Base-by-base conservation (phyloP, 1,140 invertebrate genomes). In the Adelges cooleyi region DNA sequence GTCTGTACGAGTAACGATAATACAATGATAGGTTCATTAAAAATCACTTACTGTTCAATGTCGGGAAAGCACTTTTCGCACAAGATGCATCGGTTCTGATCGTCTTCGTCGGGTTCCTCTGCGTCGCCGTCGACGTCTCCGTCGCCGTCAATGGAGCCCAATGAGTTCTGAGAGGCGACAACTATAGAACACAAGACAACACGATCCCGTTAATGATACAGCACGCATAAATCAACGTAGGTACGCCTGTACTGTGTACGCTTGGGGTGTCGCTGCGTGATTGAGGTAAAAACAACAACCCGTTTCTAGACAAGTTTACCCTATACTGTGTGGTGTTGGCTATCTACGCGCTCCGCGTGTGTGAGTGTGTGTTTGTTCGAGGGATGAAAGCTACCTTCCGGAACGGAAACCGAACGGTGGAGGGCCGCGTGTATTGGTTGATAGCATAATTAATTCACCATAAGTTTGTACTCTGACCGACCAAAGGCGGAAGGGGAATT, bases 61-160 rank as follows among this genome's bases (percentile, higher is more conserved):
- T 86, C 84, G 62, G 77, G 76, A 73, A 83, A 87, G 38, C 80
- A 80, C 72, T 83, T 82, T 73, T 86, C 83, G 72, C 86, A 88
- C 65, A 82, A 80, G 42, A 81, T 77, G 71, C 86, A 88, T 68
- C 83, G 78, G 29, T 78, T 78, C 65, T 69, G 69, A 10, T 70
- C 68, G 44, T 72, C 71, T 48, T 72, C 70, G 18, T 76, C 77
- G 67, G 80, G 79, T 56, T 84, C 81, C 49, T 84, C 82, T 36
- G 84, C 83, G 59, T 83, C 82, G 54, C 81, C 80, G 27, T 78
- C 76, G 0, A 79, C 82, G 42, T 80, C 83, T 67, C 38, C 53
- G 22, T 56, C 54, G 2, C 42, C 56, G 25, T 62, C 56, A 6
- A 62, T 48, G 3, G 56, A 62, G 20, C 56, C 56, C 42, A 46